These are phyloP conservation scores for Rhopalosiphum padi DNA, from an alignment of 1,140 invertebrate genomes.

Conservation along the genomic window DNA sequence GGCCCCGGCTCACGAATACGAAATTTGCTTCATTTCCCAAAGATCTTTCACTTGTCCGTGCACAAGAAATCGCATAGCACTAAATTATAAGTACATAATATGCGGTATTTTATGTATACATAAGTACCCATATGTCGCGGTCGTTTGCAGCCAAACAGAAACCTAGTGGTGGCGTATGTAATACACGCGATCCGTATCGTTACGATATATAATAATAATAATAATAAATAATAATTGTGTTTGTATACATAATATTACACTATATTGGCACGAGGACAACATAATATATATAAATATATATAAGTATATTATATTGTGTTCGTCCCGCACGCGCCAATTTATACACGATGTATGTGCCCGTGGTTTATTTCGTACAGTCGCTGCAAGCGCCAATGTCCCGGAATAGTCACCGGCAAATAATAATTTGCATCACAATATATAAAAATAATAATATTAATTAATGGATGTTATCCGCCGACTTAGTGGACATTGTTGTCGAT, in stretches of 20 bases:
- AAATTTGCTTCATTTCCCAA: not conserved
- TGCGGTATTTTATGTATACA: not conserved
- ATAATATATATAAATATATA: too few species aligned
- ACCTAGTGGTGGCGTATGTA: not conserved
- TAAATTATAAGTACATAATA: not conserved
- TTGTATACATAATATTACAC: not conserved
- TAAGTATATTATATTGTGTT: not conserved
- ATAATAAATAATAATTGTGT: constrained; percentile 1
- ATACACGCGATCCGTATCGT: not conserved
- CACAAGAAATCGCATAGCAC: not conserved
- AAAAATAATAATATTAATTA: not conserved
- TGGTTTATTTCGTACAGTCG: too few species aligned
- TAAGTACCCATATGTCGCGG: not conserved
- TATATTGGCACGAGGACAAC: constrained; percentile 39
- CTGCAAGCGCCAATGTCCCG: not conserved
- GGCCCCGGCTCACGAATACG: not conserved
- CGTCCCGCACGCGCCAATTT: not conserved
- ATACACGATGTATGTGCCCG: not conserved
- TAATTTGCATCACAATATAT: not conserved
- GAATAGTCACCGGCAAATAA: not conserved
- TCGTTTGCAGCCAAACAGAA: not conserved
- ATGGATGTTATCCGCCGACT: not conserved
- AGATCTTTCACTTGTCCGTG: constrained; percentile 14
- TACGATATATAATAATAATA: not conserved
- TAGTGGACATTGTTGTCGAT: not conserved